A percentile compares a stretch with the other conserved stretches of the same genome.
Evolutionary conservation across 2,888 invertebrate species (phyloP).

Genomic region (Heteromurus nitidus): DNA sequence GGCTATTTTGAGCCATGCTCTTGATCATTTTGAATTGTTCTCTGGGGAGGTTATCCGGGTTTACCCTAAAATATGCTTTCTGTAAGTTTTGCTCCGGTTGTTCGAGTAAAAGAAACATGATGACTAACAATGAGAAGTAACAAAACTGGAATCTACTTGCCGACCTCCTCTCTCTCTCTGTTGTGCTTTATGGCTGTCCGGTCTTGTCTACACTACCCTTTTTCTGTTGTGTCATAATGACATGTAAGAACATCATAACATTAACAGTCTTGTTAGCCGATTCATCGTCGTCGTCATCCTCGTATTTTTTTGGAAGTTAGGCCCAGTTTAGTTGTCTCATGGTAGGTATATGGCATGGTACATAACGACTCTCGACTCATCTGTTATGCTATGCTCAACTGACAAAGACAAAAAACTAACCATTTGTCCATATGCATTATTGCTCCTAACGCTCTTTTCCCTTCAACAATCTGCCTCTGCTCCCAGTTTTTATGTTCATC

Average conservation of each 20-base stretch:
- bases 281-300: conserved; percentile 34
- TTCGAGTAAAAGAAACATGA: too few relatives aligned
- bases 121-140: too few relatives aligned
- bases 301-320: conserved; percentile 42
- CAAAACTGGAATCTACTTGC: too few relatives aligned
- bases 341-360: conserved; percentile 37
- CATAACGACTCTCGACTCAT: conserved; percentile 62
- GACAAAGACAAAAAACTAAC: conserved; percentile 53
- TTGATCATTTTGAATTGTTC: conserved; percentile 50
- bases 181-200: too few relatives aligned
- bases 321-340: not conserved
- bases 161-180: too few relatives aligned
- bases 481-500: conserved; percentile 58
- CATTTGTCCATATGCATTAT: conserved; percentile 41
- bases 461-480: conserved; percentile 2
- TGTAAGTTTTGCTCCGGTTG: conserved; percentile 23
- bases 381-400: conserved; percentile 42
- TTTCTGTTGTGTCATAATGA: conserved; percentile 62
- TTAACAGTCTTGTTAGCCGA: conserved; percentile 62
- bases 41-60: conserved; percentile 46
- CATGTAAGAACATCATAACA: conserved; percentile 60
- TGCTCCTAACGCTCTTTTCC: conserved; percentile 20
- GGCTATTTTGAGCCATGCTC: not conserved
- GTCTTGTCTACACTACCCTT: conserved; percentile 46
- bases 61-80: conserved; percentile 28